These are phyloP conservation scores for Megaleporinus macrocephalus DNA, from an alignment of 2,113 vertebrate species.

Conservation along the genomic window DNA sequence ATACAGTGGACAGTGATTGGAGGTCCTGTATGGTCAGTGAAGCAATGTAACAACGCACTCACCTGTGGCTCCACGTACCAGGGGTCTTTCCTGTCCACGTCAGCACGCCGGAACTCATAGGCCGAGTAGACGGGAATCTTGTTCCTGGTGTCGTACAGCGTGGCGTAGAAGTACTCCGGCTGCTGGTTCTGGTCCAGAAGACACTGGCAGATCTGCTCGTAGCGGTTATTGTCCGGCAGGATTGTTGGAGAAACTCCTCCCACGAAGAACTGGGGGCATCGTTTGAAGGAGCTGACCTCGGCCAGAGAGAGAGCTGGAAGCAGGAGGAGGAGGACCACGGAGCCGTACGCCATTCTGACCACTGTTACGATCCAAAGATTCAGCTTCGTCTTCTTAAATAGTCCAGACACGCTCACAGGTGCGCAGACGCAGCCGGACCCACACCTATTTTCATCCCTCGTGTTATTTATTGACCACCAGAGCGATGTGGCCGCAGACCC, in stretches of 20 bases:
- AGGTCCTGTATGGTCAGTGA: no score
- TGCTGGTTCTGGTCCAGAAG: constrained; percentile 33
- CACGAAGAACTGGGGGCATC: constrained; percentile 43
- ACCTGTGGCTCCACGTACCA: constrained; percentile 59
- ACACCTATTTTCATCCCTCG: neutral
- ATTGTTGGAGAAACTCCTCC: constrained; percentile 20
- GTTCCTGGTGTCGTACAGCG: constrained; percentile 44
- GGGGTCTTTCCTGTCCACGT: neutral
- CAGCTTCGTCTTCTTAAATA: neutral
- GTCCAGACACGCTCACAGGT: neutral
- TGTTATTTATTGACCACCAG: constrained; percentile 31
- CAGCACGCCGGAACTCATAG: constrained; percentile 9
- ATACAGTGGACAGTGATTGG: no score
- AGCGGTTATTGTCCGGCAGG: constrained; percentile 20
- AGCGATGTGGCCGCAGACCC: neutral
- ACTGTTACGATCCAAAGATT: no score
- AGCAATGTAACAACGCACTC: neutral
- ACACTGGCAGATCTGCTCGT: constrained; percentile 52
- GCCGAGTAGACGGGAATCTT: constrained; percentile 54
- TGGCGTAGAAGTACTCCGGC: constrained; percentile 36
- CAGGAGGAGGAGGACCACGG: neutral
- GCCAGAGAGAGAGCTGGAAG: constrained; percentile 24
- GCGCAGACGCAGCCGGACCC: neutral
- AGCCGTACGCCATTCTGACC: neutral
- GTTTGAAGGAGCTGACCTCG: constrained; percentile 38